These are phyloP conservation scores for Ptychoptera contaminata DNA, from an alignment of 2,888 invertebrate genomes.

Conservation along the genomic window DNA sequence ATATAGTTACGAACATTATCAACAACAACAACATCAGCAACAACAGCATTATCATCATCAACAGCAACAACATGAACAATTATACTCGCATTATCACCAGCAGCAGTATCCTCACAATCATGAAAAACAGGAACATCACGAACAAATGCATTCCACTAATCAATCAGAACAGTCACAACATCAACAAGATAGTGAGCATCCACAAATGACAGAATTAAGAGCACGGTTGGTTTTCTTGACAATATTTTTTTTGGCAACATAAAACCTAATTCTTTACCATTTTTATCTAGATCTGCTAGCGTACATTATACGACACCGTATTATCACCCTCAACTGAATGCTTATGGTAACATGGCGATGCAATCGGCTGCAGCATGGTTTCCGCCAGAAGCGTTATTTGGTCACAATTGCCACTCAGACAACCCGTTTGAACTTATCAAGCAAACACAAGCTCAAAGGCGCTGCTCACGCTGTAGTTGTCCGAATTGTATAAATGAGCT, in stretches of 20 bases:
- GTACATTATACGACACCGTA: no score
- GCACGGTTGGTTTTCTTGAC: no score
- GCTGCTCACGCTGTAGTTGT: constrained; percentile 62
- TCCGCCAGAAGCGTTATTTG: constrained; percentile 25
- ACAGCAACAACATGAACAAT: constrained; percentile 16
- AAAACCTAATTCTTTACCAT: no score
- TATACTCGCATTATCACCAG: constrained; percentile 1
- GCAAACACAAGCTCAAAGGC: constrained; percentile 42
- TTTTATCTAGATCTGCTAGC: no score
- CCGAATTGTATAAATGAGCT: constrained; percentile 71
- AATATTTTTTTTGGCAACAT: no score
- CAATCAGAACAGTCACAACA: constrained; percentile 1
- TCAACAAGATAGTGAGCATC: constrained; percentile 2
- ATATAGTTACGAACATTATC: constrained; percentile 2
- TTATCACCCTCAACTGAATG: no score
- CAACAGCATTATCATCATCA: constrained; percentile 25
- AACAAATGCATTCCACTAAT: constrained; percentile 3
- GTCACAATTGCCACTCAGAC: constrained; percentile 24
- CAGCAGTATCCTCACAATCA: constrained; percentile 5
- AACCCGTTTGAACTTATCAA: constrained; percentile 20
- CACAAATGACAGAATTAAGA: no score
- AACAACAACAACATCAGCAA: constrained; percentile 10
- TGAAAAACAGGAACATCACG: constrained; percentile 4
- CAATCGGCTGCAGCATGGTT: constrained; percentile 25
- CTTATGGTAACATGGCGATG: constrained; percentile 20